phyloP scores from a whole-genome alignment of 2,888 invertebrate species.

The Phaedon cochleariae region DNA sequence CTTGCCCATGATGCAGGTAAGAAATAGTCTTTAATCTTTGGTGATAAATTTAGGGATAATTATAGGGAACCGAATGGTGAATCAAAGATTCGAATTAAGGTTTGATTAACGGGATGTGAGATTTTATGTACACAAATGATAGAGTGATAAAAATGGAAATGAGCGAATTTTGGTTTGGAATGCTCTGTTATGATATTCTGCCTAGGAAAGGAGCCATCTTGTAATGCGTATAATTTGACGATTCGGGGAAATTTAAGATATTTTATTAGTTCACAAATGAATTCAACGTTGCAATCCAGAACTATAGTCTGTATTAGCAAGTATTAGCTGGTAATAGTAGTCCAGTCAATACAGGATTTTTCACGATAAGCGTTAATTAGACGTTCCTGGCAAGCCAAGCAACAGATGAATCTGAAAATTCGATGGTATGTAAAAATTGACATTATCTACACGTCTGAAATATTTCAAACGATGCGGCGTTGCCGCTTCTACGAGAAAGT shows the following conservation, averaged over 20 bases:
- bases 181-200: neutral
- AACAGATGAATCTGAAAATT: too few species aligned
- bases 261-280: neutral
- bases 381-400: too few species aligned
- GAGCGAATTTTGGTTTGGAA: neutral
- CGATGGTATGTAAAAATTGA: too few species aligned
- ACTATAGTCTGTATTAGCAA: neutral
- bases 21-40: slow-evolving; percentile 12
- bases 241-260: neutral
- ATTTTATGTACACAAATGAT: neutral
- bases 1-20: neutral
- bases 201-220: neutral
- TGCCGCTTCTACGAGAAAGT: too few species aligned
- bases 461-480: too few species aligned
- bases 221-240: neutral
- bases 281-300: too few species aligned
- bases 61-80: neutral
- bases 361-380: too few species aligned
- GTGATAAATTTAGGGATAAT: slow-evolving; percentile 17
- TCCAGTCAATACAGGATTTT: too few species aligned
- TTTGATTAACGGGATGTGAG: slow-evolving; percentile 9
- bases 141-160: neutral
- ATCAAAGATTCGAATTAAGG: neutral
- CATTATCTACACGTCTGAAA: too few species aligned
- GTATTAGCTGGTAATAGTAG: too few species aligned